A percentile compares a stretch with the other conserved stretches of the same genome.
Evolutionary conservation across 2,888 invertebrate species (phyloP).

Genomic region (Aricia artaxerxes): DNA sequence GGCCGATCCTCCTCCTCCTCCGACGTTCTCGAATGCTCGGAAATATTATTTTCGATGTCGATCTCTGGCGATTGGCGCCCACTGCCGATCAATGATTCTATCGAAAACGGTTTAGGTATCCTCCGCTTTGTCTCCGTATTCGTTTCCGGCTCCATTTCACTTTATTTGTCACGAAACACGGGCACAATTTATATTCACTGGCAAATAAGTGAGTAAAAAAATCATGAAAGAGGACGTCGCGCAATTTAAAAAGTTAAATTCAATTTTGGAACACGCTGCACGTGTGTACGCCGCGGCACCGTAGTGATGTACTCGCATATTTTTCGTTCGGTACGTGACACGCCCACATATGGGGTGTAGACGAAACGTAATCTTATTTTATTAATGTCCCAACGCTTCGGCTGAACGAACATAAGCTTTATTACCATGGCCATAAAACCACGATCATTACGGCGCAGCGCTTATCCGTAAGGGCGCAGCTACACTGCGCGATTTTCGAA

Average conservation of each 20-base stretch:
- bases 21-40: slow-evolving; percentile 66
- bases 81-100: slow-evolving; percentile 80
- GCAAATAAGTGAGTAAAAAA: neutral
- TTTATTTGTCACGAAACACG: slow-evolving; percentile 30
- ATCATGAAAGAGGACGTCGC: slow-evolving; percentile 38
- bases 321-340: slow-evolving; percentile 52
- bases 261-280: slow-evolving; percentile 46
- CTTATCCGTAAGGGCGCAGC: slow-evolving; percentile 26
- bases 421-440: slow-evolving; percentile 60
- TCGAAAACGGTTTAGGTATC: slow-evolving; percentile 82
- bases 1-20: slow-evolving; percentile 65
- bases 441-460: slow-evolving; percentile 52
- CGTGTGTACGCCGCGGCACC: slow-evolving; percentile 56
- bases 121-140: slow-evolving; percentile 65
- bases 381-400: slow-evolving; percentile 56
- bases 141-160: slow-evolving; percentile 63
- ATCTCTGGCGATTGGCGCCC: slow-evolving; percentile 73
- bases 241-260: slow-evolving; percentile 37
- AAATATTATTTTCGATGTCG: slow-evolving; percentile 69
- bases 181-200: slow-evolving; percentile 7
- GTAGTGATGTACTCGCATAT: slow-evolving; percentile 56
- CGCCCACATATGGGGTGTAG: slow-evolving; percentile 77
- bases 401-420: slow-evolving; percentile 70
- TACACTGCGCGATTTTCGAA: slow-evolving; percentile 33
- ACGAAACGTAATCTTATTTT: slow-evolving; percentile 66